Base-by-base conservation (phyloP, 2,888 invertebrate species). In the Ceramica pisi region DNA sequence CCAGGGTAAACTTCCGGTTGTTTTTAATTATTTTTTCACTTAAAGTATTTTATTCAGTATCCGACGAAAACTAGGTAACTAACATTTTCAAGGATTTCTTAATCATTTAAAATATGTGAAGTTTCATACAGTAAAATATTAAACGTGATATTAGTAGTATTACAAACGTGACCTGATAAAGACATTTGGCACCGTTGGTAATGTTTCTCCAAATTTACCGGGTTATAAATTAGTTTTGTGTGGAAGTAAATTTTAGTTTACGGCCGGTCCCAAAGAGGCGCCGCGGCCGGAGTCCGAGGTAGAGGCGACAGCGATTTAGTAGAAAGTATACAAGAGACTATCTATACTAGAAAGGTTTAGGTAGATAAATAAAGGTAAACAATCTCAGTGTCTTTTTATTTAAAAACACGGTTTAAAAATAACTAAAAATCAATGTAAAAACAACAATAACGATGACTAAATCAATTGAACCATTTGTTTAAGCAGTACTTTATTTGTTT, bases 181-280 rank as follows among this genome's bases (percentile, higher is more conserved):
- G 79, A 77, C 76, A 89, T 91, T 88, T 89, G 89, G 87, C 84
- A 86, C 81, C 63, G 78, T 74, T 56, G 70, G 76, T 74, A 76
- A 80, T 87, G 87, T 86, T 84, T 67, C 80, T 80, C 74, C 80
- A 82, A 85, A 88, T 90, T 87, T 77, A 80, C 71, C 71, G 76
- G 78, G 84, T 85, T 88, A 88, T 90, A 91, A 90, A 91, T 91
- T 90, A 85, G 84, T 84, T 85, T 74, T 71, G 81, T 78, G 85
- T 82, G 80, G 71, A 81, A 77, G 81, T 88, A 86, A 82, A 87
- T 89, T 89, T 87, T 86, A 85, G 82, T 87, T 86, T 85, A 83
- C 61, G 68, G 56, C 68, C 68, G 68, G 71, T 66, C 56, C 48
- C 70, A 19, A 26, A 69, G 73, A 78, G 65, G 57, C 62, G 50